Percentiles rank a stretch among this genome's conserved stretches.
Conservation (phyloP, 2,888 invertebrate genomes). For the Orthonevra nobilis region DNA sequence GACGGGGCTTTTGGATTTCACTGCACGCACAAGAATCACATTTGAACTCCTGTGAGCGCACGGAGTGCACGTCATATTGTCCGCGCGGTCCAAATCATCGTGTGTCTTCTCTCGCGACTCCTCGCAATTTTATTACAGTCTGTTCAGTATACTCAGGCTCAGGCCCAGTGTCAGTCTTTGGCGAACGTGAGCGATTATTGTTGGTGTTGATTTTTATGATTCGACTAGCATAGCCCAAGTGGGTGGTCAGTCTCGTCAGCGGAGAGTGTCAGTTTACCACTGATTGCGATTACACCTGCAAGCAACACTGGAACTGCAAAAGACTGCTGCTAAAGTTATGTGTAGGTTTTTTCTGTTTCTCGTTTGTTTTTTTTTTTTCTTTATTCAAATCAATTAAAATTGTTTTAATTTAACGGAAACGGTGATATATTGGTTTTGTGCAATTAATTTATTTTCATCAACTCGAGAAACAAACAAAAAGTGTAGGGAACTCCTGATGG, state of each 20-base stretch:
- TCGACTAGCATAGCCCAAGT: constrained; percentile 50
- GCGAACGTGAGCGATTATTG: constrained; percentile 66
- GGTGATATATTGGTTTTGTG: constrained; percentile 22
- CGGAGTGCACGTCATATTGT: constrained; percentile 67
- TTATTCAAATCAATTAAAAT: constrained; percentile 9
- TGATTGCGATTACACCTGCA: constrained; percentile 60
- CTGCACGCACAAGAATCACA: constrained; percentile 63
- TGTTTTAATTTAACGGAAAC: constrained; percentile 24
- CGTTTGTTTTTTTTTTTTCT: neutral
- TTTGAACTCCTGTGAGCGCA: constrained; percentile 65
- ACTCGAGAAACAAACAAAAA: neutral
- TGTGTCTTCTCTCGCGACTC: constrained; percentile 32
- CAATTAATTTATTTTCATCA: constrained; percentile 5
- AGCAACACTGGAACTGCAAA: too few species aligned
- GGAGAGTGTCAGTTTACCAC: constrained; percentile 61
- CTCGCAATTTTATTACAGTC: too few species aligned
- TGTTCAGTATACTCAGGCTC: too few species aligned
- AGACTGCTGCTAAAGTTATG: constrained; percentile 51
- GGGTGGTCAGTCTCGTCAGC: constrained; percentile 67
- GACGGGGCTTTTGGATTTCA: constrained; percentile 63
- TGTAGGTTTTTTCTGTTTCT: constrained; percentile 63
- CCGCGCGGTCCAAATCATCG: constrained; percentile 60
- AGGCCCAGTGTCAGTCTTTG: constrained; percentile 26
- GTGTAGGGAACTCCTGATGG: neutral
- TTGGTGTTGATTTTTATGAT: constrained; percentile 68